Base-by-base conservation (phyloP, 2,113 vertebrate species). In the Planiliza haematocheilus region DNA sequence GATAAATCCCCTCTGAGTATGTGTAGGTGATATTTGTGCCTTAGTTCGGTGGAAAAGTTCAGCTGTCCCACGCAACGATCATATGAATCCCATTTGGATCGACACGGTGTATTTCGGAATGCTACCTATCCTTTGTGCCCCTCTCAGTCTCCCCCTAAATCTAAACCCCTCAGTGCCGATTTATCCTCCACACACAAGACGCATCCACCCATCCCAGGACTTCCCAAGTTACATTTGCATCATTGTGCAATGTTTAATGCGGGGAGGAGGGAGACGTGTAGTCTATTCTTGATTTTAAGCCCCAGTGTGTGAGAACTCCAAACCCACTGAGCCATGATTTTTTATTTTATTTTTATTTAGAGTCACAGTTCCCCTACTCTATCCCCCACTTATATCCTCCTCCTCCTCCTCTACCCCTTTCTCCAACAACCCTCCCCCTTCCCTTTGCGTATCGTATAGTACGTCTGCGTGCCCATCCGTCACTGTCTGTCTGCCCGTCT, bases 321-420 rank as follows among this genome's bases (percentile, higher is more conserved):
- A 90, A 91, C 86, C 83, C 87, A 88, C 87, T 90, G 70, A 90
- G 83, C 75, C 91, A 91, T 90, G 80, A 63, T 84, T 70, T 92
- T 94, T 89, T 89, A 89, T 91, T 8, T 34, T 38, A 78, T 46
- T 21, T 12, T 93, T 87, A 65, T 85, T 92, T 93, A 88, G 72
- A 89, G 91, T 93, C 92, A 93, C 90, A 92, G 90, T 95, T 92
- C 90, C 94, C 92, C 86, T 94, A 89, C 93, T 94, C 93, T 91
- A 74, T 82, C 63, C 84, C 77, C 83, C 80, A 85, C 87, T 87
- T 79, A 86, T 77, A 80, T 80, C 64, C 74, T 66, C 63, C 55
- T 79, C 48, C 78, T 75, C 71, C 81, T 85, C 50, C 84, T 70
- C 57, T 30, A 30, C 63, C 75, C 82, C 87, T 74, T 87, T 84